Evolutionary conservation across 2,113 vertebrate genomes (phyloP).

Genomic region (Heterocephalus glaber): DNA sequence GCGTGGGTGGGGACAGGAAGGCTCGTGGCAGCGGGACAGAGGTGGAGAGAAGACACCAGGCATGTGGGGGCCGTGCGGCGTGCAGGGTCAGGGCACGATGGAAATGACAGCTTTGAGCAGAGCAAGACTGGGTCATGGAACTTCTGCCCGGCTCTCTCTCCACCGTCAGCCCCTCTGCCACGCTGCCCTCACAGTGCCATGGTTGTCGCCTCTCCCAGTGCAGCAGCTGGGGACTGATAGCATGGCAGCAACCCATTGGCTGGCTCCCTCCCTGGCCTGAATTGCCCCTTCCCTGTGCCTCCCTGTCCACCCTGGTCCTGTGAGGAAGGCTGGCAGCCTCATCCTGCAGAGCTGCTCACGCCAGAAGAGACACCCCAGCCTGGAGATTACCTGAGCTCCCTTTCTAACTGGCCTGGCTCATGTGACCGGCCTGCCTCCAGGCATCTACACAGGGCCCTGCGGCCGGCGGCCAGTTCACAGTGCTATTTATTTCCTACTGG

Average conservation of each 20-base stretch:
- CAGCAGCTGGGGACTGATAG: neutral
- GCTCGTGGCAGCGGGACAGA: neutral
- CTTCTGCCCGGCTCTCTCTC: neutral
- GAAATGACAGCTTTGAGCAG: neutral
- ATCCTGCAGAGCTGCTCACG: neutral
- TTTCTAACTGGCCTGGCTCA: conserved; percentile 44
- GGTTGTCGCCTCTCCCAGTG: neutral
- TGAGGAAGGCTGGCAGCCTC: neutral
- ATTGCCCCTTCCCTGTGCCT: neutral
- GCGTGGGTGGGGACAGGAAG: neutral
- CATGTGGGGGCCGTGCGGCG: fast-evolving
- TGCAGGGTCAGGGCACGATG: neutral
- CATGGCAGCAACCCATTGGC: neutral
- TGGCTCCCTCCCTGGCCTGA: neutral
- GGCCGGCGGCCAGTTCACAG: neutral
- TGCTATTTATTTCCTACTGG: conserved; percentile 29
- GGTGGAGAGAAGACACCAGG: neutral
- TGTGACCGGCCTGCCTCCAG: conserved; percentile 60
- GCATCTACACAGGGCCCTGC: neutral
- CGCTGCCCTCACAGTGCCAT: neutral
- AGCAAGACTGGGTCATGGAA: neutral
- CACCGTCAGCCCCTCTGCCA: neutral
- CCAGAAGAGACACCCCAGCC: conserved; percentile 58
- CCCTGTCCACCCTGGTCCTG: neutral
- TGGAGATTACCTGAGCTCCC: conserved; percentile 52